These are phyloP conservation scores for Petrolisthes manimaculis DNA, from an alignment of 2,888 invertebrate genomes.

Conservation along the genomic window DNA sequence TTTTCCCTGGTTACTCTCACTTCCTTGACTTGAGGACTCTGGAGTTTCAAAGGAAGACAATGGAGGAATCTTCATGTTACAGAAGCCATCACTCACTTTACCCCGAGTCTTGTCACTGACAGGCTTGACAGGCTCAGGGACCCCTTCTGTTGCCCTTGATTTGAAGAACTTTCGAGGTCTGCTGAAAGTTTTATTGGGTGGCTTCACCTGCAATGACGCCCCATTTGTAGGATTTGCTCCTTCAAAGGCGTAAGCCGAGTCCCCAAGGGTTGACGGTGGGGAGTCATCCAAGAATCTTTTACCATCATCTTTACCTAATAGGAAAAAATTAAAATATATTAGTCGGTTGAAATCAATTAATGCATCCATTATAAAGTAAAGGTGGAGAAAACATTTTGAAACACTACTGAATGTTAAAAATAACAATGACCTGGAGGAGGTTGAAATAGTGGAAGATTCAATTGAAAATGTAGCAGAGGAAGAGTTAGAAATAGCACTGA, in stretches of 20 bases:
- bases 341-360: not conserved
- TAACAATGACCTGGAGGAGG: no score
- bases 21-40: constrained; percentile 32
- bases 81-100: constrained; percentile 31
- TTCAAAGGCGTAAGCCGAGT: constrained; percentile 51
- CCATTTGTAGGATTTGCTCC: constrained; percentile 49
- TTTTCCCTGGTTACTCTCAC: not conserved
- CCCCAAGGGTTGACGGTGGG: constrained; percentile 37
- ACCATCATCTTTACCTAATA: constrained; percentile 45
- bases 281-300: constrained; percentile 53
- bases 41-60: constrained; percentile 47
- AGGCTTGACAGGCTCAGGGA: constrained; percentile 37
- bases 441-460: no score
- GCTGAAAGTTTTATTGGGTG: constrained; percentile 48
- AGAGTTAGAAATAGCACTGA: no score
- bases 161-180: constrained; percentile 64
- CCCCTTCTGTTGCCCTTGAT: constrained; percentile 41
- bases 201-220: constrained; percentile 51
- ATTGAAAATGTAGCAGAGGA: no score
- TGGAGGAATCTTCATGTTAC: constrained; percentile 41
- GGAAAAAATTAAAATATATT: not conserved
- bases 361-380: not conserved
- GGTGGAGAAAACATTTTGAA: not conserved
- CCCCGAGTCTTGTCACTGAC: constrained; percentile 34
- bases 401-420: no score